These are phyloP conservation scores for Drosophila ananassae DNA, from an alignment of 1,140 invertebrate genomes.

Conservation along the genomic window DNA sequence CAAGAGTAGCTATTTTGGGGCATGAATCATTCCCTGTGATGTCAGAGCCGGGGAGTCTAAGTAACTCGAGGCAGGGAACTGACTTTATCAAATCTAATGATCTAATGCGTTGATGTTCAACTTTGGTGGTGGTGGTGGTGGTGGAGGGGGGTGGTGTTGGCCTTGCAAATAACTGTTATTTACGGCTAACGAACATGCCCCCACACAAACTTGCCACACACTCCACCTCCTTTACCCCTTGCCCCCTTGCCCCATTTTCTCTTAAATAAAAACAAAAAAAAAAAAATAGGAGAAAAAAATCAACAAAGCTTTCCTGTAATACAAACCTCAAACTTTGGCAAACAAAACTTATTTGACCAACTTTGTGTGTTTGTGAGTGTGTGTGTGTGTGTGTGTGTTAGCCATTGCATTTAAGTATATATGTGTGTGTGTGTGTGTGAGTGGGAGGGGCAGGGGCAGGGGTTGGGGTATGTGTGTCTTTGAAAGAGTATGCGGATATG, in stretches of 20 bases:
- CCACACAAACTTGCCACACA: neutral
- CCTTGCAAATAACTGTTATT: constrained; percentile 47
- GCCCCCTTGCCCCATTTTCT: neutral
- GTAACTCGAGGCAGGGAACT: neutral
- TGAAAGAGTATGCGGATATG: neutral
- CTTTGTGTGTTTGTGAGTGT: constrained; percentile 46
- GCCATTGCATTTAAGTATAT: constrained; percentile 4
- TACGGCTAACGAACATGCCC: constrained; percentile 39
- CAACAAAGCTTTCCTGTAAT: constrained; percentile 36
- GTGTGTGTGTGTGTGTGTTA: constrained; percentile 13
- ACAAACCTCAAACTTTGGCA: constrained; percentile 63
- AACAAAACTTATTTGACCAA: constrained; percentile 74
- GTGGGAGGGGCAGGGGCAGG: too few relatives aligned
- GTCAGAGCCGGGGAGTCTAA: neutral
- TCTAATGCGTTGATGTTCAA: constrained; percentile 54
- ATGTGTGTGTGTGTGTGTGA: constrained; percentile 11
- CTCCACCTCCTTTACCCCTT: neutral
- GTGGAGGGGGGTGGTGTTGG: neutral
- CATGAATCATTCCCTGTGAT: constrained; percentile 30
- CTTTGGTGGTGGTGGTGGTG: constrained; percentile 15
- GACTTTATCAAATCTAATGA: constrained; percentile 66
- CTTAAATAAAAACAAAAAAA: neutral
- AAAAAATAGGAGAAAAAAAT: constrained; percentile 8
- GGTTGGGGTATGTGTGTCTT: neutral
- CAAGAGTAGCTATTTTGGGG: neutral